phyloP scores from a whole-genome alignment of 2,888 invertebrate species.

The Rhimphoctona megacephalus region DNA sequence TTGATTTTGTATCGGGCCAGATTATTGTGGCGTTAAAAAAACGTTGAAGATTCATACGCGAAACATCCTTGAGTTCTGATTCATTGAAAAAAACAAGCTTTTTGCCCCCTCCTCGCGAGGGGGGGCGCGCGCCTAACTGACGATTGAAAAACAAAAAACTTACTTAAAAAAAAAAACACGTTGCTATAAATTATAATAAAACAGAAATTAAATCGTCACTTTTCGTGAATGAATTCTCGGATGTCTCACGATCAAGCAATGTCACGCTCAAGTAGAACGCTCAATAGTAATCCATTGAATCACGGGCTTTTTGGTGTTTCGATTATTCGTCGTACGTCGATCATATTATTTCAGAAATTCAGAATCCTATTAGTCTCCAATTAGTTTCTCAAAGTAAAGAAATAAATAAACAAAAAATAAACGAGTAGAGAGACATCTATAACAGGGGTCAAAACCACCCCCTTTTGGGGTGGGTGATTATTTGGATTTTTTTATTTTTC shows the following conservation, averaged over 20 bases:
- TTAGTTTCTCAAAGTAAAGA: not conserved
- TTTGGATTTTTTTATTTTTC: not conserved
- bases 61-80: constrained; percentile 7
- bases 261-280: constrained; percentile 18
- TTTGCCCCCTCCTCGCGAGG: constrained; percentile 56
- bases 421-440: not conserved
- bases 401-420: not conserved
- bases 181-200: not conserved
- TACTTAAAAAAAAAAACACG: not conserved
- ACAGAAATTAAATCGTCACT: not conserved
- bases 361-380: constrained; percentile 7
- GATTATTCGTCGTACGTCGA: constrained; percentile 56
- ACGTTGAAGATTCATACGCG: constrained; percentile 6
- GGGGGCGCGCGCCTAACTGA: constrained; percentile 47
- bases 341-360: constrained; percentile 23
- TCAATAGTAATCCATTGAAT: constrained; percentile 38
- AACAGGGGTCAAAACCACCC: not conserved
- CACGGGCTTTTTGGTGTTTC: constrained; percentile 76
- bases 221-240: not conserved
- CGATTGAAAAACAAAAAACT: constrained; percentile 13
- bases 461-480: constrained; percentile 5
- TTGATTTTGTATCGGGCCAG: not conserved
- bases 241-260: constrained; percentile 13
- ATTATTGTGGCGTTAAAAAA: constrained; percentile 9
- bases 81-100: constrained; percentile 2